Conservation (phyloP, 2,797 vertebrate genomes). For the Pangasius macronema region DNA sequence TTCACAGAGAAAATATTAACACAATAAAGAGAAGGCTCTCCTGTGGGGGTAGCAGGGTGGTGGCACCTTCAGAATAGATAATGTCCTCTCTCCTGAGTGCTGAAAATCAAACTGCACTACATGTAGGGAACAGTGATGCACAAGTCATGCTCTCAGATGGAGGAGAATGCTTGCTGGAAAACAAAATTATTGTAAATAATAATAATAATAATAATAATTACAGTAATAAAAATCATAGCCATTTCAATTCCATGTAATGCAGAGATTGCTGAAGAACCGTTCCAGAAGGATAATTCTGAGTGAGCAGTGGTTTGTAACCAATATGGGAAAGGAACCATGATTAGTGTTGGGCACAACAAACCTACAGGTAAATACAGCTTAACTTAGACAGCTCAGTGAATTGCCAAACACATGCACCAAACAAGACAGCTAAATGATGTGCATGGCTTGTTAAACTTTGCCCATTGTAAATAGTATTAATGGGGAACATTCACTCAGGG, state of each 20-base stretch:
- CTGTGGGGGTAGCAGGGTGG: conserved; percentile 39
- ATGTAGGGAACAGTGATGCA: conserved; percentile 38
- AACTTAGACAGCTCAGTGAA: conserved; percentile 12
- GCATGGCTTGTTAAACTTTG: conserved; percentile 47
- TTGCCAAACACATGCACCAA: conserved; percentile 43
- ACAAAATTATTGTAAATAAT: background rate
- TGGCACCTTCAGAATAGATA: conserved; percentile 55
- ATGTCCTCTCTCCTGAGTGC: conserved; percentile 54
- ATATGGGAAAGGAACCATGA: background rate
- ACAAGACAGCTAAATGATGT: conserved; percentile 42
- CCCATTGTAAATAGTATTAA: conserved; percentile 49
- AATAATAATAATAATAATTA: background rate
- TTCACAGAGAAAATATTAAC: conserved; percentile 59
- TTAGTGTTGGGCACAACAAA: background rate
- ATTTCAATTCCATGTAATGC: background rate
- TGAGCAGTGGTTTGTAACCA: background rate
- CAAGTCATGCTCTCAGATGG: conserved; percentile 17
- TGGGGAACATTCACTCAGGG: conserved; percentile 52
- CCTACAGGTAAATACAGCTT: conserved; percentile 5
- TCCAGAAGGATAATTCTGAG: background rate
- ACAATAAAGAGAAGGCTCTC: conserved; percentile 54
- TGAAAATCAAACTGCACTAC: conserved; percentile 49
- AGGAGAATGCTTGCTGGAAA: background rate
- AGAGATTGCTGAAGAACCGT: background rate
- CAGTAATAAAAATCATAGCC: background rate